Percentiles rank a stretch among this genome's conserved stretches.
Evolutionary conservation across 2,888 invertebrate species (phyloP).

Genomic region (Euspilapteryx auroguttella): DNA sequence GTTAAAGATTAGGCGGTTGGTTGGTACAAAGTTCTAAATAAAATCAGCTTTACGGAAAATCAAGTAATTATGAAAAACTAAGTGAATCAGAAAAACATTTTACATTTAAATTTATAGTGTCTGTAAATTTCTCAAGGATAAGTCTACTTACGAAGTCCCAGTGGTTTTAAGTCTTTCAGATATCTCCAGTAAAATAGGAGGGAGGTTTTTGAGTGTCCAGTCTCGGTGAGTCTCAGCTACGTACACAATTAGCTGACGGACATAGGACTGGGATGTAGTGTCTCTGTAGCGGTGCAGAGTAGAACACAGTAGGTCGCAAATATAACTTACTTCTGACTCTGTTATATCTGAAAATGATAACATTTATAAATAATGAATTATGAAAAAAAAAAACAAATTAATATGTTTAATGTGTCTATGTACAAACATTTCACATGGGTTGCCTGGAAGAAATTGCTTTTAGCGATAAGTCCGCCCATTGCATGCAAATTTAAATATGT

Average conservation of each 20-base stretch:
- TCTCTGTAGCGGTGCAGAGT: constrained; percentile 83
- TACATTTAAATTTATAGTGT: no score
- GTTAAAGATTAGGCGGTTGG: no score
- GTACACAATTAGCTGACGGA: constrained; percentile 68
- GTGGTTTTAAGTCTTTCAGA: constrained; percentile 65
- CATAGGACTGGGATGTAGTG: constrained; percentile 73
- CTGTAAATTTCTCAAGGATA: no score
- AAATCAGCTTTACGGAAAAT: no score
- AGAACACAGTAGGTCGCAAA: constrained; percentile 75
- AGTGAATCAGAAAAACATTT: no score
- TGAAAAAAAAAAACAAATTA: not conserved
- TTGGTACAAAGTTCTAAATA: no score
- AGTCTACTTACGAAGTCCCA: constrained; percentile 71
- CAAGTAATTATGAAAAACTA: no score
- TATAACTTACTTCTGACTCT: constrained; percentile 74
- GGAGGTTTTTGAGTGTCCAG: constrained; percentile 69
- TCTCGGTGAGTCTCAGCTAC: constrained; percentile 69
- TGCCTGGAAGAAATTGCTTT: no score
- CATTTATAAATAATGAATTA: not conserved
- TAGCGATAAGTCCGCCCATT: no score
- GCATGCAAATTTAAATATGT: no score
- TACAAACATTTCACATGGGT: no score
- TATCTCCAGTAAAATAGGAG: constrained; percentile 65
- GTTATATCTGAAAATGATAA: constrained; percentile 64
- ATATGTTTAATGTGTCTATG: no score